These are phyloP conservation scores for Pagetopsis macropterus DNA, from an alignment of 2,797 vertebrate species.

Conservation along the genomic window DNA sequence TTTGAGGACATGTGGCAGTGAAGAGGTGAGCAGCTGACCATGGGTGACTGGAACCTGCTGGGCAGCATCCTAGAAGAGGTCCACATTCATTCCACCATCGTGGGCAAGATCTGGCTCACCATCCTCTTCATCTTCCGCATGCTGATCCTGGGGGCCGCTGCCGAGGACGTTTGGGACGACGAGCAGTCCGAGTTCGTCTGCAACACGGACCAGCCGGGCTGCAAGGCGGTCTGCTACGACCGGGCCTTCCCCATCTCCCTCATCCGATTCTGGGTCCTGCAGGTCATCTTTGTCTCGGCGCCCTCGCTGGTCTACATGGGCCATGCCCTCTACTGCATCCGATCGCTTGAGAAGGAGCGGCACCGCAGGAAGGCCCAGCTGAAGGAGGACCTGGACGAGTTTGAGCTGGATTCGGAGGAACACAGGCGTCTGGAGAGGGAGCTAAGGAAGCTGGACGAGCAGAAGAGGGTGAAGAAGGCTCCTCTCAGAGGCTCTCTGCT, in stretches of 20 bases:
- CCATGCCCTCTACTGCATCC: constrained; percentile 90
- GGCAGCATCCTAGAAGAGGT: constrained; percentile 96
- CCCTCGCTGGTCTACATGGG: constrained; percentile 95
- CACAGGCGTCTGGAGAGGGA: constrained; percentile 89
- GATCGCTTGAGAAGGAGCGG: constrained; percentile 90
- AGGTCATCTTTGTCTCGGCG: constrained; percentile 94
- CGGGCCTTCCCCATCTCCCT: constrained; percentile 93
- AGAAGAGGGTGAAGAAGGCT: constrained; percentile 90
- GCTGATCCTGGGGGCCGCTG: constrained; percentile 92
- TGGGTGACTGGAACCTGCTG: constrained; percentile 97
- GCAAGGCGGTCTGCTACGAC: constrained; percentile 93
- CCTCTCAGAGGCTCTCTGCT: constrained; percentile 91
- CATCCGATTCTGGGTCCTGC: constrained; percentile 95
- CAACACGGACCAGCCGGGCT: constrained; percentile 95
- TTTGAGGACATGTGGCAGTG: constrained; percentile 84
- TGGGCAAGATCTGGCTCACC: constrained; percentile 97
- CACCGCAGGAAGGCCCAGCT: constrained; percentile 86
- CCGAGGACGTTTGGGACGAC: constrained; percentile 94
- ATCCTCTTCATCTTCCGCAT: constrained; percentile 96
- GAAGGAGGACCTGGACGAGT: constrained; percentile 85
- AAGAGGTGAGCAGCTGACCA: constrained; percentile 78
- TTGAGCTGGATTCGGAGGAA: constrained; percentile 81
- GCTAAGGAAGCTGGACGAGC: constrained; percentile 89
- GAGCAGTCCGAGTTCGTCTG: constrained; percentile 93
- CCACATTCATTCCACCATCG: constrained; percentile 93